phyloP scores from a whole-genome alignment of 2,797 vertebrate species.

The Podargus strigoides region DNA sequence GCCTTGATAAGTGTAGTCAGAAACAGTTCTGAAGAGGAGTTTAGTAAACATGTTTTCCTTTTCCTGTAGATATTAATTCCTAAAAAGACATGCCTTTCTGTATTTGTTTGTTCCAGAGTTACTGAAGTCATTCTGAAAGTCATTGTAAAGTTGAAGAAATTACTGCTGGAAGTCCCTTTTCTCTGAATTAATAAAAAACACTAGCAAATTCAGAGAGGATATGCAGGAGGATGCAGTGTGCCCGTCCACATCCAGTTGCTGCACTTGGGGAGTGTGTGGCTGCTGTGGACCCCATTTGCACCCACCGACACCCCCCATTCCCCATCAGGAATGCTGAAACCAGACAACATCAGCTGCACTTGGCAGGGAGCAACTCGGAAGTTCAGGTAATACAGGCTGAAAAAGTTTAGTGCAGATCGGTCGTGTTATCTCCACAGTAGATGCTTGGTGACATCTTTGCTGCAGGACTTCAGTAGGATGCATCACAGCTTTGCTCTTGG shows the following conservation, averaged over 20 bases:
- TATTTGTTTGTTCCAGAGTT: not conserved
- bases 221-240: not conserved
- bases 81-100: not conserved
- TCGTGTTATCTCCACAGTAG: no score
- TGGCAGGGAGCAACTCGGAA: no score
- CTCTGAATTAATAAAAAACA: not conserved
- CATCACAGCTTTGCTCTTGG: no score
- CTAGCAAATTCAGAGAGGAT: not conserved
- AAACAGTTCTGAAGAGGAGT: not conserved
- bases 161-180: not conserved
- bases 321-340: no score
- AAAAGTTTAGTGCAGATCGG: no score
- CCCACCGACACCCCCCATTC: no score
- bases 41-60: not conserved
- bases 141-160: not conserved
- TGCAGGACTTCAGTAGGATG: not conserved
- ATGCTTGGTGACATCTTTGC: not conserved
- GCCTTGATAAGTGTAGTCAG: not conserved
- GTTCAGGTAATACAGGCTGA: no score
- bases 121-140: not conserved
- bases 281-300: no score
- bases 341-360: no score
- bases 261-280: no score
- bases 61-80: not conserved
- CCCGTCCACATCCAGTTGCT: no score